These are phyloP conservation scores for Dasyornis broadbenti DNA, from an alignment of 2,113 vertebrate species.

Conservation along the genomic window DNA sequence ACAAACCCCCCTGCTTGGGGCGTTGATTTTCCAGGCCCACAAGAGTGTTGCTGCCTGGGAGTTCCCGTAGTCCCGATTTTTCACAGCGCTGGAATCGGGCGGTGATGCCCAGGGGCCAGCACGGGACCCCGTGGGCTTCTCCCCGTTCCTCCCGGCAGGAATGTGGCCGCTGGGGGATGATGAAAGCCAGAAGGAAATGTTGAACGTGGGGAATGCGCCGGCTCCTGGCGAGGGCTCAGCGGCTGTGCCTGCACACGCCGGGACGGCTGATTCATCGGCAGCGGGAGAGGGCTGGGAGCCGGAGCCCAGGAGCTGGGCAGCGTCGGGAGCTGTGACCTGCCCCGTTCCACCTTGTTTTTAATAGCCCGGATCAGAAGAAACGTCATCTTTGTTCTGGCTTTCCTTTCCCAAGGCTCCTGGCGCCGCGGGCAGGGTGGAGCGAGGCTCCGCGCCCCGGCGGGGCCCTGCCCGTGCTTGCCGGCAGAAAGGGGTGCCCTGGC, in stretches of 20 bases:
- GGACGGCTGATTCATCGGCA: conserved; percentile 42
- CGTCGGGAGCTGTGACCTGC: not conserved
- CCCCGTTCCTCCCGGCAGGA: not conserved
- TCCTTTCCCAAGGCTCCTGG: conserved; percentile 24
- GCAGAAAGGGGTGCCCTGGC: not conserved
- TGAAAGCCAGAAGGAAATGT: not conserved
- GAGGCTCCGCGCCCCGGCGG: not conserved
- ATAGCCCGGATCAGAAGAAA: not conserved
- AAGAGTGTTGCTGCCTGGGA: rapidly evolving
- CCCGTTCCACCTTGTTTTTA: not conserved
- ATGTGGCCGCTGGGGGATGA: not conserved
- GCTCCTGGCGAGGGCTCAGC: not conserved
- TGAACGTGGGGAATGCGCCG: not conserved
- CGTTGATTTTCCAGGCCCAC: not conserved
- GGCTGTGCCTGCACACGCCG: conserved; percentile 22
- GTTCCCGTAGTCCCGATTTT: rapidly evolving
- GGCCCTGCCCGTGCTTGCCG: conserved; percentile 24
- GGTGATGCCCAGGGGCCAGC: rapidly evolving
- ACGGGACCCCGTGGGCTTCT: not conserved
- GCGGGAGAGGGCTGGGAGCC: not conserved
- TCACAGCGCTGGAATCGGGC: rapidly evolving
- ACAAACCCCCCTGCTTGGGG: rapidly evolving
- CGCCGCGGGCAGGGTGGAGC: conserved; percentile 25
- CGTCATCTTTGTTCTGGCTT: conserved; percentile 32
- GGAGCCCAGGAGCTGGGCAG: not conserved